Evolutionary conservation across 2,113 vertebrate genomes (phyloP), one percentile per base, ranked within the genome.

Genomic region (Pseudorasbora parva): DNA sequence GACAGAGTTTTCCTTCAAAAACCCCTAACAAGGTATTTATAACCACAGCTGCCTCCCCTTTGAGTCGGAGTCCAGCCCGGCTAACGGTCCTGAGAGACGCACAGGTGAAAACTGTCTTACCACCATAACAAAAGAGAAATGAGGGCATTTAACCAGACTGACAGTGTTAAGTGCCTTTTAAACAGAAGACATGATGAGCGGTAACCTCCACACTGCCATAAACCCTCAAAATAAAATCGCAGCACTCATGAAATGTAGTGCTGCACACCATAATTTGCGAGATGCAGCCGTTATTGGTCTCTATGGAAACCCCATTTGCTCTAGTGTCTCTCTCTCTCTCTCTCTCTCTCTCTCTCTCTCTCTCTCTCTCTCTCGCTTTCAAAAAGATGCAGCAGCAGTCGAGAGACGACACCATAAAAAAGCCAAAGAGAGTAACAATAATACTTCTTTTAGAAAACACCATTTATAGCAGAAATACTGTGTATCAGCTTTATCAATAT

Each of bases 281-380:
- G 92, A 93, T 93, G 93, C 92, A 88, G 92, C 93, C 92, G 93
- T 94, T 92, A 94, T 84, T 84, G 87, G 94, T 95, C 91, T 92
- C 94, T 94, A 95, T 94, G 93, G 93, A 91, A 93, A 95, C 92
- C 86, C 80, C 25, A 74, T 88, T 86, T 30, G 80, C 86, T 66
- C 84, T 21, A 78, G 66, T 91, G 90, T 89, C 86, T 91, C 83
- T 90, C 81, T 89, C 90, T 92, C 77, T 19, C 17, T 19, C 17
- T 7, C 17, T 54, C 17, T 54, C 1, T 19, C 51, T 7, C 17
- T 54, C 17, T 54, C 1, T 91, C 90, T 89, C 86, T 91, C 84
- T 90, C 81, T 89, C 90, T 92, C 77, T 19, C 51, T 19, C 17
- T 8, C 17, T 54, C 19, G 1, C 30, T 30, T 30, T 30, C 56